Base-by-base conservation (phyloP, 2,113 vertebrate species). In the Canis aureus region DNA sequence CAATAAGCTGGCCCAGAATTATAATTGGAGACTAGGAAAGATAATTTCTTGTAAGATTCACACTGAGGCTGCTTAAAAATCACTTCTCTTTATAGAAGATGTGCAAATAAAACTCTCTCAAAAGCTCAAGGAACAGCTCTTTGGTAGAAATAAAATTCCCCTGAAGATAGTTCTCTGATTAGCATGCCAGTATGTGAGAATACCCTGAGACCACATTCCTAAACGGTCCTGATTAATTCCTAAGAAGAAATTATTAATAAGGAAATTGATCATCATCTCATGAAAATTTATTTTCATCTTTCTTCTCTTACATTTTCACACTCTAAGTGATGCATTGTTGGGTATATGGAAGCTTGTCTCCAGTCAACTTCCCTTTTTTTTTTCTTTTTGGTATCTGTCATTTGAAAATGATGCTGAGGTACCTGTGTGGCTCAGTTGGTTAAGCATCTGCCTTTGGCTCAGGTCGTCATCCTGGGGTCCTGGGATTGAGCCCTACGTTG, bases 111-210 rank as follows among this genome's bases (percentile, higher is more conserved):
- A 90, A 60, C 35, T 79, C 10, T 94, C 27, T 89, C 22, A 76
- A 64, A 32, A 74, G 60, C 49, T 83, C 5, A 66, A 88, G 23
- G 35, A 76, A 53, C 53, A 74, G 66, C 11, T 91, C 69, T 80
- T 95, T 4, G 32, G 8, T 84, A n/a, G 16, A 35, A 83, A 95
- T n/a, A 91, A 73, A 95, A 84, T n/a, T 82, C 29, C 12, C 17
- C 78, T 94, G 69, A 94, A 88, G 55, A 93, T 25, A 90, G 55
- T 73, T 71, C 32, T 92, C 53, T 55, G 53, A 57, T 57, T n/a
- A 95, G 67, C 32, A 73, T 83, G 60, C 6, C 43, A 13, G 71
- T 67, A 32, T 13, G 29, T 51, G 55, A 64, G 22, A 79, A 35
- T 69, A 91, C 57, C n/a, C 8, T 66, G 53, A 84, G 59, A 60